Evolutionary conservation across 1,140 invertebrate genomes (phyloP).

Genomic region (Calephelis nemesis): DNA sequence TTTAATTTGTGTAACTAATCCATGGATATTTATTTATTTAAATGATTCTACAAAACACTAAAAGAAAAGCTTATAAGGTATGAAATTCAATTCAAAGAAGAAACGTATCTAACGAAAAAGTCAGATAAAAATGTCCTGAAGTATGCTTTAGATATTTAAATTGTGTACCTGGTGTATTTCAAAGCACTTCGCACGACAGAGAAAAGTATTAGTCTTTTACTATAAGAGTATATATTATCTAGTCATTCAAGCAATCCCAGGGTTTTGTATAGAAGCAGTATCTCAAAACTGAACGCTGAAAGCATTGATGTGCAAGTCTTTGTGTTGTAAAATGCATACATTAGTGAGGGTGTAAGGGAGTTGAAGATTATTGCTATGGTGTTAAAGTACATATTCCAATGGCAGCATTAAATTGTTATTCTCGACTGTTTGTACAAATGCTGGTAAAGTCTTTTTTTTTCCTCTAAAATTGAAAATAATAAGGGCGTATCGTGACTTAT

Average conservation of each 20-base stretch:
- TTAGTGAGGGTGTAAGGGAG: conserved; percentile 8
- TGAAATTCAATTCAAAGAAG: too few species aligned
- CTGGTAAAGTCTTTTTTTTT: background rate
- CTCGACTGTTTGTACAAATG: conserved; percentile 8
- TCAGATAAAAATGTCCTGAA: too few species aligned
- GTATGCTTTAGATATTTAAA: background rate
- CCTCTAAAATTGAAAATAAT: background rate
- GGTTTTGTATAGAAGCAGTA: conserved; percentile 10
- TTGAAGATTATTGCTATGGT: background rate
- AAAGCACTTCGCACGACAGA: background rate
- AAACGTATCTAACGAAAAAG: too few species aligned
- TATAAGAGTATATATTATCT: conserved; percentile 9
- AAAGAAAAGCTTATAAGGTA: too few species aligned
- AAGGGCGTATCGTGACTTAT: background rate
- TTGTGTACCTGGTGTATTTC: background rate
- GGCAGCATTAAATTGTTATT: background rate
- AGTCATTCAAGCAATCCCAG: conserved; percentile 9
- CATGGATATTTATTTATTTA: too few species aligned
- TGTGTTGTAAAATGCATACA: conserved; percentile 23
- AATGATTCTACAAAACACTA: too few species aligned
- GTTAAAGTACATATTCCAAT: background rate
- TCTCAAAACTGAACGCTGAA: conserved; percentile 16
- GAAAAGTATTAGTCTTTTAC: conserved; percentile 8
- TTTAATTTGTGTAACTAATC: too few species aligned
- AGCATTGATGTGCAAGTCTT: conserved; percentile 18